These are phyloP conservation scores for Buathra laborator DNA, from an alignment of 2,888 invertebrate species.

Conservation along the genomic window DNA sequence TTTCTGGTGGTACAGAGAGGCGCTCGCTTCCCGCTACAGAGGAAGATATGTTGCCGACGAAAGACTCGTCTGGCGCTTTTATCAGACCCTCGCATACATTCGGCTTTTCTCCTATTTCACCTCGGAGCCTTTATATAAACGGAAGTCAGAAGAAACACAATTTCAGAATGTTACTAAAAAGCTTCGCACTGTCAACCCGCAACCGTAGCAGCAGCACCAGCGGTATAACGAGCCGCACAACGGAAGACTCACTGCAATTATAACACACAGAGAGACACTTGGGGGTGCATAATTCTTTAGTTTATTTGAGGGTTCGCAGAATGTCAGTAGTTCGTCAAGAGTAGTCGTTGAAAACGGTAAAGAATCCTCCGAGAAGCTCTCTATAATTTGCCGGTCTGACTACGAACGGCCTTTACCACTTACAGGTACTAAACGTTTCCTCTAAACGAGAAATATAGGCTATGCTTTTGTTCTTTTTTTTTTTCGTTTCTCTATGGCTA, in stretches of 20 bases:
- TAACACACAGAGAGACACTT: constrained; percentile 21
- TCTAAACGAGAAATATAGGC: constrained; percentile 68
- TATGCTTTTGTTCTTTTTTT: not conserved
- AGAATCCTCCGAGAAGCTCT: not conserved
- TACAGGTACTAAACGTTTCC: constrained; percentile 61
- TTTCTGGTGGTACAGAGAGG: constrained; percentile 48
- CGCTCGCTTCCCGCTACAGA: constrained; percentile 14
- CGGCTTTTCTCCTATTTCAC: constrained; percentile 55
- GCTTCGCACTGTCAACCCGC: not conserved
- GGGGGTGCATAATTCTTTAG: constrained; percentile 3
- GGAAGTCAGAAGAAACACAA: constrained; percentile 38
- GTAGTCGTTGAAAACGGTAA: not conserved
- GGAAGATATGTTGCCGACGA: constrained; percentile 61
- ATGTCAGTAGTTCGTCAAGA: not conserved
- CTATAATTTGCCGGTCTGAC: constrained; percentile 48
- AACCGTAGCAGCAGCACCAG: not conserved
- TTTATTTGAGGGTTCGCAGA: not conserved
- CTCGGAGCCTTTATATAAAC: not conserved
- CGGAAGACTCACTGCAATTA: constrained; percentile 28
- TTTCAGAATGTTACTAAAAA: constrained; percentile 1
- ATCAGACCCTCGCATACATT: constrained; percentile 65
- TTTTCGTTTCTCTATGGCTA: constrained; percentile 34
- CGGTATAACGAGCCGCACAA: not conserved
- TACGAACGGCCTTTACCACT: constrained; percentile 63
- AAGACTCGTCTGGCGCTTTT: constrained; percentile 63